These are phyloP conservation scores for Stigmatopora argus DNA, from an alignment of 2,113 vertebrate genomes.

Conservation along the genomic window DNA sequence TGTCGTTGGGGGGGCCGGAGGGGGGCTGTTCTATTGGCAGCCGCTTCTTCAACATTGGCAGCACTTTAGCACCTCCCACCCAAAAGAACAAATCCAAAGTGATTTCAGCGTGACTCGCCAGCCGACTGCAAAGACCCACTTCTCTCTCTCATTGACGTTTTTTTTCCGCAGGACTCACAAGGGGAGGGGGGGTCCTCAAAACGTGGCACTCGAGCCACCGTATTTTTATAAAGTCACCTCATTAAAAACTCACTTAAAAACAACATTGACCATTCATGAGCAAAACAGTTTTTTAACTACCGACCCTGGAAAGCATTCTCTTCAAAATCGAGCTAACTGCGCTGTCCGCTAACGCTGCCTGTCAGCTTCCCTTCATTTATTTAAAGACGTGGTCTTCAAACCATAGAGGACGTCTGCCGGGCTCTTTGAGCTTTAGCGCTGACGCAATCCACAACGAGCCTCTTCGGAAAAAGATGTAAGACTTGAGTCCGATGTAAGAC, in stretches of 20 bases:
- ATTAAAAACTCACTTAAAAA: too few species aligned
- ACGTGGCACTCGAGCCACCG: neutral
- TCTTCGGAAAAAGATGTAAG: constrained; percentile 39
- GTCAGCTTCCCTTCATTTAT: neutral
- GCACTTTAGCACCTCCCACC: constrained; percentile 49
- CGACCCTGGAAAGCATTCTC: too few species aligned
- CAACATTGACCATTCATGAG: too few species aligned
- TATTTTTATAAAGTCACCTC: neutral
- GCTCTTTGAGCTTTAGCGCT: neutral
- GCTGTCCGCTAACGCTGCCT: too few species aligned
- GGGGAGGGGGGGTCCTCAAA: neutral
- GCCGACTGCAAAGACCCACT: constrained; percentile 26
- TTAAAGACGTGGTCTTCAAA: neutral
- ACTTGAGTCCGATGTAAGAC: constrained; percentile 31
- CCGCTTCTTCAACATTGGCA: constrained; percentile 63
- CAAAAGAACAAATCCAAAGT: constrained; percentile 55
- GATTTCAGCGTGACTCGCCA: constrained; percentile 49
- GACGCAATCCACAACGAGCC: neutral
- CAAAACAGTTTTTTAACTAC: too few species aligned
- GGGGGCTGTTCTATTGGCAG: constrained; percentile 47
- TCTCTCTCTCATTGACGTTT: constrained; percentile 29
- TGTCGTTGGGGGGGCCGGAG: constrained; percentile 20
- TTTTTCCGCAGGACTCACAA: neutral
- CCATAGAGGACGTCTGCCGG: neutral
- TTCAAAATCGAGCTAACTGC: too few species aligned